These are phyloP conservation scores for Hoplodrina blanda DNA, from an alignment of 2,888 invertebrate species.

Conservation along the genomic window DNA sequence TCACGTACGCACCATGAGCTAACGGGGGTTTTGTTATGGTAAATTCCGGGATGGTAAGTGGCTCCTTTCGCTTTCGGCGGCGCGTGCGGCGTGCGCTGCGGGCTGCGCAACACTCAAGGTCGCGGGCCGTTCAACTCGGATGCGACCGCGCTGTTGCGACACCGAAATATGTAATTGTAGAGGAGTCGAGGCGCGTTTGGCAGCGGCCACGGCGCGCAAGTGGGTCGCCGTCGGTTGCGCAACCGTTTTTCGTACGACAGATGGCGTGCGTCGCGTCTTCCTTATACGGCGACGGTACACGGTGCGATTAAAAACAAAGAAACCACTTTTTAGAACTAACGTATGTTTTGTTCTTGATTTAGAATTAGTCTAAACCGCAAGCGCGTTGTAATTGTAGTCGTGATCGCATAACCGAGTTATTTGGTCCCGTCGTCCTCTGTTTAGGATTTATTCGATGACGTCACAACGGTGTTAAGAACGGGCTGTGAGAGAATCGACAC, in stretches of 20 bases:
- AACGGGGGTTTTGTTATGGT: conserved; percentile 68
- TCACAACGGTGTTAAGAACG: conserved; percentile 41
- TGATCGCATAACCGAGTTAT: conserved; percentile 68
- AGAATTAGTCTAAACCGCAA: conserved; percentile 65
- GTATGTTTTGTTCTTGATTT: conserved; percentile 57
- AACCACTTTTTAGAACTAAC: conserved; percentile 60
- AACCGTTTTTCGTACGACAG: conserved; percentile 84
- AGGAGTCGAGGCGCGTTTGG: conserved; percentile 88
- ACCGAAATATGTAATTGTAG: conserved; percentile 90
- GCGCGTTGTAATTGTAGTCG: conserved; percentile 56
- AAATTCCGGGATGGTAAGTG: conserved; percentile 78
- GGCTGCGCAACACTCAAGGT: conserved; percentile 88
- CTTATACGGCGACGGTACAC: conserved; percentile 78
- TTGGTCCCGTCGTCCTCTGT: conserved; percentile 49
- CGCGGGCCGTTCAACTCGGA: conserved; percentile 91
- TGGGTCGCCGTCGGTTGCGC: conserved; percentile 87
- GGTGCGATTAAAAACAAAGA: conserved; percentile 68
- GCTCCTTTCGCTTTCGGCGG: conserved; percentile 88
- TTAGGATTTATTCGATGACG: conserved; percentile 61
- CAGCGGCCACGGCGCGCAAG: conserved; percentile 86
- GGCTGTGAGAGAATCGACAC: conserved; percentile 53
- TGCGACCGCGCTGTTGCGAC: conserved; percentile 89
- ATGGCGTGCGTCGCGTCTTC: conserved; percentile 86
- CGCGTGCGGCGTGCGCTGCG: conserved; percentile 85
- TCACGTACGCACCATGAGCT: conserved; percentile 81